A percentile compares a stretch with the other conserved stretches of the same genome.
Evolutionary conservation across 2,888 invertebrate species (phyloP).

Genomic region (Ochlodes sylvanus): DNA sequence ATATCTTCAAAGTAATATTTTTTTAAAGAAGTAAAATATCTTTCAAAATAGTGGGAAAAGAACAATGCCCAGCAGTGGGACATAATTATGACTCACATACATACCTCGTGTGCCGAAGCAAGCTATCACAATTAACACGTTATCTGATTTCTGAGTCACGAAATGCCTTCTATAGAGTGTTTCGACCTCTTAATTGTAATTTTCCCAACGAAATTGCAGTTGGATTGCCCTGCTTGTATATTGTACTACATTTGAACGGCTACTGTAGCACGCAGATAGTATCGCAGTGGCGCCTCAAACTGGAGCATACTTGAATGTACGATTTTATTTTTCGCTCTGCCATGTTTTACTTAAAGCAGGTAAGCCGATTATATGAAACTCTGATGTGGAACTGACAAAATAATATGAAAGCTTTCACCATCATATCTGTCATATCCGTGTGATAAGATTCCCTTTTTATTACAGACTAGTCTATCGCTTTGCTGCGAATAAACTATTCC

Average conservation of each 20-base stretch:
- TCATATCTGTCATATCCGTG: no score
- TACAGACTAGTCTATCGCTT: no score
- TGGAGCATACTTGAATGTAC: slow-evolving; percentile 9
- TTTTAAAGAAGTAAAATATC: no score
- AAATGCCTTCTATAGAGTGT: slow-evolving; percentile 20
- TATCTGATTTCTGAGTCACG: slow-evolving; percentile 30
- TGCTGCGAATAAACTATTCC: no score
- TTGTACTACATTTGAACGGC: slow-evolving; percentile 31
- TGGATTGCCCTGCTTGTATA: slow-evolving; percentile 26
- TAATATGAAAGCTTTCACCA: not conserved
- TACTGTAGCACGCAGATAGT: slow-evolving; percentile 27
- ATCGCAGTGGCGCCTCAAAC: slow-evolving; percentile 24
- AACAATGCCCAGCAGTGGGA: not conserved
- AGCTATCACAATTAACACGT: slow-evolving; percentile 25
- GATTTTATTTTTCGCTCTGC: slow-evolving; percentile 14
- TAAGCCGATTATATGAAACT: not conserved
- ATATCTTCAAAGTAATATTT: not conserved
- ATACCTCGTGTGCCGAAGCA: slow-evolving; percentile 11
- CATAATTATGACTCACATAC: slow-evolving; percentile 5
- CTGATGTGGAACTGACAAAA: not conserved
- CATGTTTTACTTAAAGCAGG: not conserved
- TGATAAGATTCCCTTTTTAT: no score
- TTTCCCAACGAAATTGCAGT: slow-evolving; percentile 33
- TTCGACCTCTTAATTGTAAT: slow-evolving; percentile 36
- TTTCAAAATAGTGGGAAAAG: not conserved